Evolutionary conservation across 2,797 vertebrate genomes (phyloP).

Genomic region (Alca torda): DNA sequence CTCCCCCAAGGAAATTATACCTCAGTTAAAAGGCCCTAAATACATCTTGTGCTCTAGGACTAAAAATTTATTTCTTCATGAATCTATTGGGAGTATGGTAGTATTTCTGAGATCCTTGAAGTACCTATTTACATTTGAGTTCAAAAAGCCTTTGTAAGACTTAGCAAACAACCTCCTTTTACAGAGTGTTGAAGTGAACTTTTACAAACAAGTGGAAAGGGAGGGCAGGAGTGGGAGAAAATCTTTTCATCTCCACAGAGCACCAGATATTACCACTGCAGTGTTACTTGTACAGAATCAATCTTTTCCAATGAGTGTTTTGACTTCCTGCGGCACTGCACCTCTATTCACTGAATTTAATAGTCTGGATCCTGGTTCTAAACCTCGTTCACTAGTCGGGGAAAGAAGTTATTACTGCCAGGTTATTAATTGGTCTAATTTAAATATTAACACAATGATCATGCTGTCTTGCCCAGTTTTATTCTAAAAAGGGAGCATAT

Average conservation of each 20-base stretch:
- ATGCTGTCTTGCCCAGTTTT: background rate
- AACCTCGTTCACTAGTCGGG: fast-evolving
- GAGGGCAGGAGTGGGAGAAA: background rate
- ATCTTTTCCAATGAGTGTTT: background rate
- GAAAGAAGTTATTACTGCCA: background rate
- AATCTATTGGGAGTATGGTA: background rate
- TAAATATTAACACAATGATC: background rate
- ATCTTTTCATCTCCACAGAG: background rate
- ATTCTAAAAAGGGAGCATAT: background rate
- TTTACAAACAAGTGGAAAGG: background rate
- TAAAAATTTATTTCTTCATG: conserved; percentile 5
- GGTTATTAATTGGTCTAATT: background rate
- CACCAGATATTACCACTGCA: background rate
- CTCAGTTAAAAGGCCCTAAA: conserved; percentile 18
- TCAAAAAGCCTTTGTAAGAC: conserved; percentile 22
- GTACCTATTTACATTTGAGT: conserved; percentile 17
- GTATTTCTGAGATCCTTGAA: conserved; percentile 31
- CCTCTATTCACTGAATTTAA: background rate
- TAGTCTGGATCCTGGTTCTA: background rate
- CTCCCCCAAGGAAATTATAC: background rate
- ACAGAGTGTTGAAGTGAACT: background rate
- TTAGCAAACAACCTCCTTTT: background rate
- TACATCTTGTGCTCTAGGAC: background rate
- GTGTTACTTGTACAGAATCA: background rate
- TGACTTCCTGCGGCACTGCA: background rate